Conservation (phyloP, 2,888 invertebrate genomes). For the Miltochrista miniata region DNA sequence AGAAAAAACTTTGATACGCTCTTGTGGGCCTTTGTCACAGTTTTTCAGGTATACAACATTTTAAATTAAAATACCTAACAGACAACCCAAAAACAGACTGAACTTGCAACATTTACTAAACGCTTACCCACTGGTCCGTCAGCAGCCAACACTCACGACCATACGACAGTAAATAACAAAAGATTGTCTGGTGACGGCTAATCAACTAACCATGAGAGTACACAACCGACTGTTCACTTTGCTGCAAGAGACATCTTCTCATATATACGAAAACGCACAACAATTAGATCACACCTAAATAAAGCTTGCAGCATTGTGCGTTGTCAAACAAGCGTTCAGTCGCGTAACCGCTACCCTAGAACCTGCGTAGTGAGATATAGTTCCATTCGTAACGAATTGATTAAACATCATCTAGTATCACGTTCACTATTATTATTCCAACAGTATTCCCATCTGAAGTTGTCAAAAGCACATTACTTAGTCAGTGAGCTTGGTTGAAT, state of each 20-base stretch:
- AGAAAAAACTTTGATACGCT: slow-evolving; percentile 99
- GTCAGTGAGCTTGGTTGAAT: slow-evolving; percentile 77
- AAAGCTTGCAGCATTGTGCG: slow-evolving; percentile 75
- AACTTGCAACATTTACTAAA: slow-evolving; percentile 82
- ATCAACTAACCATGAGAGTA: slow-evolving; percentile 81
- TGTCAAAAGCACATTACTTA: slow-evolving; percentile 76
- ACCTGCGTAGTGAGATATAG: slow-evolving; percentile 76
- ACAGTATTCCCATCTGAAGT: slow-evolving; percentile 71
- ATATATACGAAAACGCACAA: slow-evolving; percentile 22
- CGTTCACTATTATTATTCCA: slow-evolving; percentile 74
- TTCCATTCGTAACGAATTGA: slow-evolving; percentile 74
- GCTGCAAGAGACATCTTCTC: slow-evolving; percentile 63
- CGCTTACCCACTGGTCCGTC: slow-evolving; percentile 78
- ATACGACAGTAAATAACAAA: slow-evolving; percentile 69
- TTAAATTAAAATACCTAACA: slow-evolving; percentile 81
- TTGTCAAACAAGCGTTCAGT: slow-evolving; percentile 73
- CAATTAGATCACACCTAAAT: slow-evolving; percentile 23
- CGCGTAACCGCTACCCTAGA: slow-evolving; percentile 81
- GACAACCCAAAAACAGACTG: slow-evolving; percentile 82
- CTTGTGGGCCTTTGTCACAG: slow-evolving; percentile 99
- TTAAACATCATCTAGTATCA: slow-evolving; percentile 78
- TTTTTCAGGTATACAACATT: slow-evolving; percentile 95
- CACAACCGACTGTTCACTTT: slow-evolving; percentile 76
- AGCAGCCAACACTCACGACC: slow-evolving; percentile 78
- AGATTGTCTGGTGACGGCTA: slow-evolving; percentile 76